Evolutionary conservation across 2,113 vertebrate species (phyloP), one percentile per base, ranked within the genome.

Genomic region (Diadophis punctatus): DNA sequence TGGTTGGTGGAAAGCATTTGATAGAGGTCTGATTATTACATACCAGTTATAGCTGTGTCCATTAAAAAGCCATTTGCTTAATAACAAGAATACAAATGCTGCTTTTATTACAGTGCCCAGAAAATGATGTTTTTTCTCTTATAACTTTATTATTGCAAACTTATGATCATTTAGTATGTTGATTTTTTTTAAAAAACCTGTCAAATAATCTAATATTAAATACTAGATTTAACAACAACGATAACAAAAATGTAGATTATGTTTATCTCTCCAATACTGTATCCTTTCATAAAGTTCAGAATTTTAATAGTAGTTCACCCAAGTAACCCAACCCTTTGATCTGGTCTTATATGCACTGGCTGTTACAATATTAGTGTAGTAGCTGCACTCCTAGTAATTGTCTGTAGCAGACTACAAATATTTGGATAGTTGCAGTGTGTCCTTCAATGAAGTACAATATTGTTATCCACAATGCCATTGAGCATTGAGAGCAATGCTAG

Each of bases 61-160:
- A 96, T 96, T 96, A 96, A 96, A 96, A 96, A 96, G 91, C 94
- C 93, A 94, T 96, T 97, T 90, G 94, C 88, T 88, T 96, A 94
- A 97, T 96, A 95, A 74, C 92, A 95, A 95, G 93, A 88, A 88
- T 85, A 87, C 86, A 94, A 96, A 95, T 80, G 85, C 51, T 93
- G 58, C 55, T 94, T 95, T 86, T 92, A 95, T 96, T 96, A 93
- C 86, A 93, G 93, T 93, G 39, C 89, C 8, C 87, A 94, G 94
- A 52, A 94, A 94, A 93, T 92, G 68, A 85, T 91, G 46, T 86
- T 90, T 39, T 92, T 92, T 56, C 34, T 16, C 74, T 25, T 60
- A 48, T 10, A 92, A 93, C 92, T 52, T 84, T 90, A 43, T 39
- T 91, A 55, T 89, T 91, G 87, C 86, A 96, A 96, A 94, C 88